A percentile compares a stretch with the other conserved stretches of the same genome.
Conservation (phyloP, 2,113 vertebrate genomes). For the Daboia siamensis region DNA sequence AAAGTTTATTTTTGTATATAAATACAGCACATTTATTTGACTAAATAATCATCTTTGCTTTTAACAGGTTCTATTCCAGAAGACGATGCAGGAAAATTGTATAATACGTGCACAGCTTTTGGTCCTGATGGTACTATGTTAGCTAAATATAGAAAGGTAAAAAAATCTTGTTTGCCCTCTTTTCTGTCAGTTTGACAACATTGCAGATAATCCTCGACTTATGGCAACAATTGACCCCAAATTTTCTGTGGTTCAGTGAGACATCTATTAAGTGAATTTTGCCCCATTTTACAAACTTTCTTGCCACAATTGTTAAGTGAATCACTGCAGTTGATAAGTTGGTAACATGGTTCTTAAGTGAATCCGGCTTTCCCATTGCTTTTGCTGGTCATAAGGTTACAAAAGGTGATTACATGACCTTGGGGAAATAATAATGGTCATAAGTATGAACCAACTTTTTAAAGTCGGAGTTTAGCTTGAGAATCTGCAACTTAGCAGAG, state of each 20-base stretch:
- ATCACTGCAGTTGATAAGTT: neutral
- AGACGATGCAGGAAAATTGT: constrained; percentile 86
- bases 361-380: neutral
- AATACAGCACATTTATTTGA: neutral
- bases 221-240: neutral
- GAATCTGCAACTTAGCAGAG: neutral
- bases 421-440: neutral
- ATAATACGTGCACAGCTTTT: constrained; percentile 90
- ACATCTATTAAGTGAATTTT: neutral
- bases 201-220: neutral
- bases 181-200: neutral
- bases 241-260: neutral
- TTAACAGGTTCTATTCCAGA: constrained; percentile 92
- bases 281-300: neutral
- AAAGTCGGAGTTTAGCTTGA: neutral
- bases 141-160: constrained; percentile 91
- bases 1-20: neutral
- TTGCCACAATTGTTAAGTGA: neutral
- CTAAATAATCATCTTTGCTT: constrained; percentile 19
- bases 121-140: constrained; percentile 87
- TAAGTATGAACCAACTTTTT: neutral
- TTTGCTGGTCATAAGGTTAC: neutral
- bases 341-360: neutral
- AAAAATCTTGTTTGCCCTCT: neutral
- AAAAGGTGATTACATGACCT: neutral